Evolutionary conservation across 2,888 invertebrate genomes (phyloP).

Genomic region (Sthenelais limicola): DNA sequence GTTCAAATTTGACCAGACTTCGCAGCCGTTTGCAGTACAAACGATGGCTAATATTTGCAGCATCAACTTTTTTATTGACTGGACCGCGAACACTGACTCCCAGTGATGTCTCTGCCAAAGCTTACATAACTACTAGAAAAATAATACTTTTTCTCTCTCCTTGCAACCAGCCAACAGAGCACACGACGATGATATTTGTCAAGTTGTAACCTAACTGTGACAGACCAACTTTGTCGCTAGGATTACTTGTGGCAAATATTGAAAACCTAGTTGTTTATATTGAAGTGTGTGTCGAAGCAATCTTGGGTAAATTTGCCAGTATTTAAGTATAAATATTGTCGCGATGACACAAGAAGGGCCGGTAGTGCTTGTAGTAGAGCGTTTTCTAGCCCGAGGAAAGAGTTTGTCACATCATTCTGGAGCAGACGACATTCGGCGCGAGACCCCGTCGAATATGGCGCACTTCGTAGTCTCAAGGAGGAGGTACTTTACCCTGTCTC

Average conservation of each 20-base stretch:
- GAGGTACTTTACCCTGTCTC: too few species aligned
- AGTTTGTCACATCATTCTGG: too few species aligned
- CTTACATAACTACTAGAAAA: slow-evolving; percentile 24
- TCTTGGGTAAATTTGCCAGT: slow-evolving; percentile 36
- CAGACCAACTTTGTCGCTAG: slow-evolving; percentile 24
- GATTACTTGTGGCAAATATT: slow-evolving; percentile 37
- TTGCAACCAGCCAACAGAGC: background rate
- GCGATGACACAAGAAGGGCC: slow-evolving; percentile 25
- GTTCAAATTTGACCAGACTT: slow-evolving; percentile 34
- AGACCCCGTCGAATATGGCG: too few species aligned
- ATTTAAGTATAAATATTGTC: slow-evolving; percentile 36
- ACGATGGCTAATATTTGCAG: slow-evolving; percentile 30
- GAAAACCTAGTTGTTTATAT: slow-evolving; percentile 34
- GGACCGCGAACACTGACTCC: slow-evolving; percentile 28
- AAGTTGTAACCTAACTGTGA: slow-evolving; percentile 33
- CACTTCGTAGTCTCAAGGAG: too few species aligned
- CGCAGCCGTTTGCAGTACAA: slow-evolving; percentile 14
- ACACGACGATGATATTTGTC: background rate
- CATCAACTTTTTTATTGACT: slow-evolving; percentile 31
- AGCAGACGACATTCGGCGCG: too few species aligned
- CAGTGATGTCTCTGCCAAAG: background rate
- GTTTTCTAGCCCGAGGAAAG: too few species aligned
- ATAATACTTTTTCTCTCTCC: slow-evolving; percentile 3
- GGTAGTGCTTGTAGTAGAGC: background rate
- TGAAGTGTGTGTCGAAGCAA: slow-evolving; percentile 37